phyloP scores from a whole-genome alignment of 2,888 invertebrate genomes.

The Sthenelais limicola region DNA sequence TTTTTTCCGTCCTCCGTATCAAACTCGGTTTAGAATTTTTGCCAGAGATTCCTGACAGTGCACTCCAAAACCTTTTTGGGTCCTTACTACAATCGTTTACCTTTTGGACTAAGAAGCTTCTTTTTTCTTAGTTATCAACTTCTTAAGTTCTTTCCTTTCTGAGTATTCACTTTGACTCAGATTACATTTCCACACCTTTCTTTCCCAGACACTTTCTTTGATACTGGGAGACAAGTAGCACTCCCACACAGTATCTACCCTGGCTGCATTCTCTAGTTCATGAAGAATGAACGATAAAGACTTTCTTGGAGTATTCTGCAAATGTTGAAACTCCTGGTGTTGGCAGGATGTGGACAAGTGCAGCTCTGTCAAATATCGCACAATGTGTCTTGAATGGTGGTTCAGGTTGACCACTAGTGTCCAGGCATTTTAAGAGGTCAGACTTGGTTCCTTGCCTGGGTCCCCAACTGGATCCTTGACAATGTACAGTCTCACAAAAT shows the following conservation, averaged over 20 bases:
- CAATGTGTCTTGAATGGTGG: conserved; percentile 1
- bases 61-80: too few species aligned
- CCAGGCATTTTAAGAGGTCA: conserved; percentile 10
- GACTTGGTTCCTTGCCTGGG: conserved; percentile 9
- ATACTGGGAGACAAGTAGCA: conserved; percentile 38
- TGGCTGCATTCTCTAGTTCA: conserved; percentile 17
- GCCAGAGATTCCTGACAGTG: too few species aligned
- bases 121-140: background rate
- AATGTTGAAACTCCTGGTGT: conserved; percentile 14
- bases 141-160: conserved; percentile 11
- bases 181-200: conserved; percentile 37
- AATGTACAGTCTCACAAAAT: conserved; percentile 17
- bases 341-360: conserved; percentile 23
- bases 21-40: too few species aligned
- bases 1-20: too few species aligned
- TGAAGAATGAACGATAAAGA: conserved; percentile 14
- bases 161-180: background rate
- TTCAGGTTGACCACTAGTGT: conserved; percentile 55
- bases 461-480: conserved; percentile 1
- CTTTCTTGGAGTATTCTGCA: conserved; percentile 28
- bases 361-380: conserved; percentile 11
- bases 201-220: conserved; percentile 38
- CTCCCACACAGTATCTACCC: conserved; percentile 40
- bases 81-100: too few species aligned
- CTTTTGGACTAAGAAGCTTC: too few species aligned